Percentiles rank a stretch among this genome's conserved stretches.
These are phyloP conservation scores for Bellardia bayeri DNA, from an alignment of 2,888 invertebrate species.

Conservation along the genomic window DNA sequence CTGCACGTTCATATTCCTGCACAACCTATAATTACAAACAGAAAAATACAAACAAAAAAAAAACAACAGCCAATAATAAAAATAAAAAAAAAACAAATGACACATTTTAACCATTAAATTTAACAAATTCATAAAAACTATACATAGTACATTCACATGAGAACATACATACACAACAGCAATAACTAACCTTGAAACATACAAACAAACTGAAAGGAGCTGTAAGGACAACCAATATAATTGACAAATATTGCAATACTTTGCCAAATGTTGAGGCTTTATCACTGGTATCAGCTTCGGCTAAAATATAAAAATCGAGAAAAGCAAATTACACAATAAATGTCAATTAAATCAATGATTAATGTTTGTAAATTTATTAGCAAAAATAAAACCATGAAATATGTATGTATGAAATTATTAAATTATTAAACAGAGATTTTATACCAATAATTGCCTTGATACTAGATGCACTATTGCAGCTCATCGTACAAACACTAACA, in stretches of 20 bases:
- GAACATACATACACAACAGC: not conserved
- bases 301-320: conserved; percentile 79
- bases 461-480: conserved; percentile 64
- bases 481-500: conserved; percentile 25
- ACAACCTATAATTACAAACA: conserved; percentile 60
- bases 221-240: conserved; percentile 92
- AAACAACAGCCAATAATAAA: conserved; percentile 88
- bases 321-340: conserved; percentile 4
- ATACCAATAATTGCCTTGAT: conserved; percentile 61
- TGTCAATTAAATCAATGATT: conserved; percentile 1
- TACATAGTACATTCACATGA: not conserved
- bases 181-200: conserved; percentile 68
- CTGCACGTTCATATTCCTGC: conserved; percentile 71
- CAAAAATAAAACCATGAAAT: not conserved
- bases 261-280: conserved; percentile 92
- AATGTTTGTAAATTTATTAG: conserved; percentile 7
- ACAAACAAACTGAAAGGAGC: conserved; percentile 93
- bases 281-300: conserved; percentile 86
- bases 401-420: not conserved
- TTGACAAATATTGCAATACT: conserved; percentile 92
- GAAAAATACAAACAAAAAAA: not conserved
- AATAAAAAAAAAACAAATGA: conserved; percentile 30
- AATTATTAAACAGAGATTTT: conserved; percentile 1
- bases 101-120: conserved; percentile 52
- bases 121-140: conserved; percentile 33